These are phyloP conservation scores for Hylaea fasciaria DNA, from an alignment of 2,888 invertebrate genomes.

Conservation along the genomic window DNA sequence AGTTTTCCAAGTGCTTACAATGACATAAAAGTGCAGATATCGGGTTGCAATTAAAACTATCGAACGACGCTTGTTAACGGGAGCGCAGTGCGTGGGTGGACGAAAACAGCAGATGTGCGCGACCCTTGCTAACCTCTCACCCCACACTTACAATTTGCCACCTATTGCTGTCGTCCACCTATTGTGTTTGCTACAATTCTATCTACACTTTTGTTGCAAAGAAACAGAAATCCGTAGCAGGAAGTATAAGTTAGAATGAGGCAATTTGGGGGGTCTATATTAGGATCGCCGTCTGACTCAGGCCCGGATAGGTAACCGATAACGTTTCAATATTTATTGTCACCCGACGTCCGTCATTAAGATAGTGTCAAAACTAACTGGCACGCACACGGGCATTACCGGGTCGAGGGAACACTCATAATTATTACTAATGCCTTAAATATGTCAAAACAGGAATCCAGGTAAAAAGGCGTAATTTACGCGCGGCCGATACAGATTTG, in stretches of 20 bases:
- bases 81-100: constrained; percentile 70
- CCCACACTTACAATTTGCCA: constrained; percentile 68
- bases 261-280: constrained; percentile 79
- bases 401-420: constrained; percentile 79
- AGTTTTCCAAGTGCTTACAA: constrained; percentile 47
- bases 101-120: constrained; percentile 78
- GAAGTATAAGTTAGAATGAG: constrained; percentile 41
- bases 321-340: constrained; percentile 84
- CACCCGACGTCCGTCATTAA: constrained; percentile 82
- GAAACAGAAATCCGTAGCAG: constrained; percentile 36
- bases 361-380: constrained; percentile 84
- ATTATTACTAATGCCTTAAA: constrained; percentile 86
- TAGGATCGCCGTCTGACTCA: constrained; percentile 71
- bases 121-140: constrained; percentile 74
- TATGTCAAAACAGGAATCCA: constrained; percentile 86
- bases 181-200: constrained; percentile 43
- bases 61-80: constrained; percentile 71
- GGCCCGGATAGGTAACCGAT: constrained; percentile 75
- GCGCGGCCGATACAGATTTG: constrained; percentile 84
- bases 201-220: constrained; percentile 42
- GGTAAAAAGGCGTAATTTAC: constrained; percentile 85
- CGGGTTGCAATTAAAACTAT: constrained; percentile 82
- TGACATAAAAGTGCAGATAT: constrained; percentile 69
- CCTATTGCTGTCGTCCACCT: constrained; percentile 57
- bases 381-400: constrained; percentile 73